A percentile compares a stretch with the other conserved stretches of the same genome.
These are phyloP conservation scores for Epistrophella euchroma DNA, from an alignment of 2,888 invertebrate species.

Conservation along the genomic window DNA sequence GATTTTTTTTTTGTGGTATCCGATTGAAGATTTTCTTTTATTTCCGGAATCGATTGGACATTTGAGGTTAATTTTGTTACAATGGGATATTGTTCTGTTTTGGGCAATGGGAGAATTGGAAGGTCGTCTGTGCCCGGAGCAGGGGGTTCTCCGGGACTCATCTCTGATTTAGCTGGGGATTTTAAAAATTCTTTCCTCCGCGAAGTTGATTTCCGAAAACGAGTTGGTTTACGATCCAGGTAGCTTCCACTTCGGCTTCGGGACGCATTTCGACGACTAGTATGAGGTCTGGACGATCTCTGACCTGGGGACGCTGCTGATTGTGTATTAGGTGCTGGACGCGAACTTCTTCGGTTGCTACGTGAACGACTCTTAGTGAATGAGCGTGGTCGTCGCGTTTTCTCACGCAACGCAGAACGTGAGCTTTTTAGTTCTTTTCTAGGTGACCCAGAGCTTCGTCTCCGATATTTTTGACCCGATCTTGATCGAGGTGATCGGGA, in stretches of 20 bases:
- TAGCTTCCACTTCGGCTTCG: constrained; percentile 59
- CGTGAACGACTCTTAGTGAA: constrained; percentile 59
- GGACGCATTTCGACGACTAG: constrained; percentile 29
- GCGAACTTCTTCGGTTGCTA: constrained; percentile 49
- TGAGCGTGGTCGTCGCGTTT: constrained; percentile 45
- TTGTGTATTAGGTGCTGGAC: neutral
- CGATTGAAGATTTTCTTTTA: constrained; percentile 45
- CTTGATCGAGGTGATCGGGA: constrained; percentile 73
- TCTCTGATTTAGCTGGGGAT: constrained; percentile 63
- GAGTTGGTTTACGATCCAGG: constrained; percentile 26
- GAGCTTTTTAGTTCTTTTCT: constrained; percentile 65
- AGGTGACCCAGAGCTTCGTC: constrained; percentile 58
- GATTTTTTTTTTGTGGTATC: constrained; percentile 76
- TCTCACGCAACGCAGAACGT: constrained; percentile 60
- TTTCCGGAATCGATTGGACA: constrained; percentile 58
- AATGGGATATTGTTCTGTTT: constrained; percentile 24
- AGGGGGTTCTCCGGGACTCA: constrained; percentile 30
- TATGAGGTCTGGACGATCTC: constrained; percentile 26
- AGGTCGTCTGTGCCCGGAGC: constrained; percentile 54
- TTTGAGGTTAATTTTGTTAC: neutral
- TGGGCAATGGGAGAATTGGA: constrained; percentile 18
- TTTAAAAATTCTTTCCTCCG: constrained; percentile 75
- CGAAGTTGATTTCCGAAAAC: constrained; percentile 64
- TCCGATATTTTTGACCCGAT: constrained; percentile 36
- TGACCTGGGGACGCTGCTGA: constrained; percentile 1